Base-by-base conservation (phyloP, 2,113 vertebrate species). In the Charadrius vociferus region DNA sequence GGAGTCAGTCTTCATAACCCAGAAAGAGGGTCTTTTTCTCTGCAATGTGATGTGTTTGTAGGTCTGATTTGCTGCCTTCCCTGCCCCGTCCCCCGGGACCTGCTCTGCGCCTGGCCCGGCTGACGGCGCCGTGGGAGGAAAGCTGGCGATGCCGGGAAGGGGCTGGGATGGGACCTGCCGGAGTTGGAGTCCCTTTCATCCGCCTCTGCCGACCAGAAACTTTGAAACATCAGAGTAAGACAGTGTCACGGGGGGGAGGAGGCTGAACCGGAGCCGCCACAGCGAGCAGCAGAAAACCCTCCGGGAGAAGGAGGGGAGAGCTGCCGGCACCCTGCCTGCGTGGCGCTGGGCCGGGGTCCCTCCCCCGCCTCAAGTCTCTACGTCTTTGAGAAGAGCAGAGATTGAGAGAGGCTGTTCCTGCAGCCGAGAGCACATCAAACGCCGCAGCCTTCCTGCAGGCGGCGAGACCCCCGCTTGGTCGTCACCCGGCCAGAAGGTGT, bases 1-100 rank as follows among this genome's bases (percentile, higher is more conserved):
- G 95, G 95, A 98, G 97, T 98, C 98, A 97, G 98, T 98, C 98
- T 98, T 97, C 97, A 87, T 97, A 97, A 98, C 96, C 98, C 97
- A 97, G 97, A 98, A 97, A 97, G 96, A 97, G 34, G 56, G 97
- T 86, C 87, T 95, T 97, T 96, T 96, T 98, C 97, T 97, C 34
- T 14, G 97, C 90, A 93, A 97, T 97, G 97, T 98, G 71, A 96
- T 95, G 98, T 98, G 98, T 98, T 98, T 98, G 97, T 98, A 97
- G 98, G 96, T 98, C 97, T 98, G 98, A 98, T 98, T 97, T 98
- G 98, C 98, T 98, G 98, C 97, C 94, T 98, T 95, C 95, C 96
- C 97, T 86, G 50, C 27, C 45, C 96, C 87, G 88, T 97, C 97
- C 98, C 97, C 97, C 97, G 18, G 66, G 97, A 98, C 93, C 97